A percentile compares a stretch with the other conserved stretches of the same genome.
These are phyloP conservation scores for Oxygymnocypris stewartii DNA, from an alignment of 2,113 vertebrate genomes.

Conservation along the genomic window DNA sequence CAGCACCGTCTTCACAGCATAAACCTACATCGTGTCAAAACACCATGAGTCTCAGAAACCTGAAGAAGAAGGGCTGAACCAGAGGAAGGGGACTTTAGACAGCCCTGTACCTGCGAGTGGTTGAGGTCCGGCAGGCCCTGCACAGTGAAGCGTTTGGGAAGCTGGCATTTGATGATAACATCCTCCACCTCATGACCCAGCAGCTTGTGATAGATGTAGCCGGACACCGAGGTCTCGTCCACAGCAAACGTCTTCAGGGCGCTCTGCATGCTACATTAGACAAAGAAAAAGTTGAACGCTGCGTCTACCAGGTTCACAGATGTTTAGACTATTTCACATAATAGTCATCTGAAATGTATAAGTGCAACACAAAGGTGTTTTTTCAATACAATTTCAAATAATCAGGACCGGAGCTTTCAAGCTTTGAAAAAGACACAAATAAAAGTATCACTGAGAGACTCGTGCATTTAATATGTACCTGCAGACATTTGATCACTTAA, in stretches of 20 bases:
- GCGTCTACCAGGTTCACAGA: neutral
- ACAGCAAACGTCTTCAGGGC: constrained; percentile 96
- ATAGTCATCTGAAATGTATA: neutral
- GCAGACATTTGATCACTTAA: neutral
- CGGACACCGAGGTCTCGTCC: constrained; percentile 96
- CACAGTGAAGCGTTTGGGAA: constrained; percentile 97
- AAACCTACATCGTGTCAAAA: constrained; percentile 78
- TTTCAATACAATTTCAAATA: neutral
- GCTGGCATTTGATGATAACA: constrained; percentile 98
- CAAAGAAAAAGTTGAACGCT: neutral
- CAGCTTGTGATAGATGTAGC: constrained; percentile 98
- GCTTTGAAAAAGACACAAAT: neutral
- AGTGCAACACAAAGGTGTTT: neutral
- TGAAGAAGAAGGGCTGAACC: neutral
- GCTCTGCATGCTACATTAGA: constrained; percentile 89
- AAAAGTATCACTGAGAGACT: neutral
- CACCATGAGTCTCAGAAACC: neutral
- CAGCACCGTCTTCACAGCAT: constrained; percentile 96
- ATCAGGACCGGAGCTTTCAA: neutral
- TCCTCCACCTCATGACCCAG: constrained; percentile 97
- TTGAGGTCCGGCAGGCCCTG: constrained; percentile 98
- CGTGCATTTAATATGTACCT: neutral
- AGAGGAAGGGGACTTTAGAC: neutral
- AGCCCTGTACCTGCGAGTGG: constrained; percentile 87
- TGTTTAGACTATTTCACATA: neutral